phyloP scores from a whole-genome alignment of 1,140 invertebrate species.

The Zaprionus vittiger region DNA sequence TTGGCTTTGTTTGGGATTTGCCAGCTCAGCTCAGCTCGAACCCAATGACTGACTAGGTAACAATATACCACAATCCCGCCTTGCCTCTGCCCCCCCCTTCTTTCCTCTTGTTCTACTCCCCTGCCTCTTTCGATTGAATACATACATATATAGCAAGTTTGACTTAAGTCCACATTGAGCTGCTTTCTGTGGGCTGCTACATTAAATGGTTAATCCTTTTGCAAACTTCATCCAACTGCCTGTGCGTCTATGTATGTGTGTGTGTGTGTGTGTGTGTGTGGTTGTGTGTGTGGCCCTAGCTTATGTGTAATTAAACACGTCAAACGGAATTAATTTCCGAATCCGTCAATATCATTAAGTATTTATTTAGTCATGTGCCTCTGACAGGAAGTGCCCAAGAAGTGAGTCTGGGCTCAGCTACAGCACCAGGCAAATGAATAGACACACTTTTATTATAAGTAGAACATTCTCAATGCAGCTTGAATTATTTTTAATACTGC shows the following conservation, averaged over 20 bases:
- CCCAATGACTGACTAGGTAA: conserved; percentile 48
- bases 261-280: not conserved
- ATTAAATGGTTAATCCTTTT: conserved; percentile 73
- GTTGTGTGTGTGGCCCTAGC: conserved; percentile 17
- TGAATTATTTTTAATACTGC: too few relatives aligned
- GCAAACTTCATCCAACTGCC: conserved; percentile 27
- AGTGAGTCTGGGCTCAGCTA: not conserved
- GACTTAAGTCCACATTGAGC: conserved; percentile 39
- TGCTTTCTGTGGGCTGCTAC: conserved; percentile 37
- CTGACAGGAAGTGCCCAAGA: conserved; percentile 4
- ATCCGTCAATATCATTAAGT: conserved; percentile 48
- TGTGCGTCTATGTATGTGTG: not conserved
- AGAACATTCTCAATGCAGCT: too few relatives aligned
- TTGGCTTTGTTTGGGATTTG: conserved; percentile 78
- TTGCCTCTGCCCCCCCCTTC: conserved; percentile 21
- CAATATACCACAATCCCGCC: conserved; percentile 52
- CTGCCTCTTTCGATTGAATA: conserved; percentile 3
- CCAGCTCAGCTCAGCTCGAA: conserved; percentile 25
- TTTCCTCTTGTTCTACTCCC: not conserved
- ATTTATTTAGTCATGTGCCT: conserved; percentile 22
- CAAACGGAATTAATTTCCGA: conserved; percentile 39
- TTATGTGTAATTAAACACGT: conserved; percentile 64
- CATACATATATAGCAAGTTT: conserved; percentile 39
- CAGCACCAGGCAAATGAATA: not conserved
- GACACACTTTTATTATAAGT: not conserved